A percentile compares a stretch with the other conserved stretches of the same genome.
Evolutionary conservation across 2,797 vertebrate species (phyloP).

Genomic region (Dryobates pubescens): DNA sequence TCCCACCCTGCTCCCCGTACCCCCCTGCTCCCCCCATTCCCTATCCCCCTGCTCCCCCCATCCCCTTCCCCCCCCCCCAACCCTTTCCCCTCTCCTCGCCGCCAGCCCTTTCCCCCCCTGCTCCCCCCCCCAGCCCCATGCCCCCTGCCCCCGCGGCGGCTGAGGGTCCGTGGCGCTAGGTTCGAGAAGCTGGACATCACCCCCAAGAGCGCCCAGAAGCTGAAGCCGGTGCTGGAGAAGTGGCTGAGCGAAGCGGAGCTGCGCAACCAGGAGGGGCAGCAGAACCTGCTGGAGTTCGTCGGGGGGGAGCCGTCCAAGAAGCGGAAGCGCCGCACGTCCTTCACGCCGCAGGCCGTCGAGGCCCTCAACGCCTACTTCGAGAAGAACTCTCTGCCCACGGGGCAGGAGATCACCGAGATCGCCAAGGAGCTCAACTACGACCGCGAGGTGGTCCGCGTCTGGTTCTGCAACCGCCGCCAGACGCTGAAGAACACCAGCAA

Average conservation of each 20-base stretch:
- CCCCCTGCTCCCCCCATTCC: no score
- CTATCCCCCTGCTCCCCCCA: no score
- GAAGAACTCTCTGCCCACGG: slow-evolving; percentile 94
- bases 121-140: background rate
- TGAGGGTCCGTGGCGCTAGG: slow-evolving; percentile 68
- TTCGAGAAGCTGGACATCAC: slow-evolving; percentile 99
- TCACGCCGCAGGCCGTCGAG: slow-evolving; percentile 97
- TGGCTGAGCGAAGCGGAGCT: slow-evolving; percentile 96
- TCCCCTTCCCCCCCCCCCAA: no score
- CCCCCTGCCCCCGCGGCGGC: background rate
- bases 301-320: slow-evolving; percentile 97
- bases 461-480: slow-evolving; percentile 98
- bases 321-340: slow-evolving; percentile 94
- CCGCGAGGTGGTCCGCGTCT: slow-evolving; percentile 94
- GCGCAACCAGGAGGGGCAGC: slow-evolving; percentile 95
- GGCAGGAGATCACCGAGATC: slow-evolving; percentile 97
- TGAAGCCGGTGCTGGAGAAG: slow-evolving; percentile 95
- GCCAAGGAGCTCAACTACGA: slow-evolving; percentile 98
- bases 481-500: slow-evolving; percentile 99
- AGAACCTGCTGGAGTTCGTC: slow-evolving; percentile 97
- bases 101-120: no score
- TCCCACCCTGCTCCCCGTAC: no score
- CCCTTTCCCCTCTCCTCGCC: no score
- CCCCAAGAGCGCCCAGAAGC: slow-evolving; percentile 97
- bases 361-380: slow-evolving; percentile 97